phyloP scores from a whole-genome alignment of 2,888 invertebrate genomes.

The Ennomos erosarius region DNA sequence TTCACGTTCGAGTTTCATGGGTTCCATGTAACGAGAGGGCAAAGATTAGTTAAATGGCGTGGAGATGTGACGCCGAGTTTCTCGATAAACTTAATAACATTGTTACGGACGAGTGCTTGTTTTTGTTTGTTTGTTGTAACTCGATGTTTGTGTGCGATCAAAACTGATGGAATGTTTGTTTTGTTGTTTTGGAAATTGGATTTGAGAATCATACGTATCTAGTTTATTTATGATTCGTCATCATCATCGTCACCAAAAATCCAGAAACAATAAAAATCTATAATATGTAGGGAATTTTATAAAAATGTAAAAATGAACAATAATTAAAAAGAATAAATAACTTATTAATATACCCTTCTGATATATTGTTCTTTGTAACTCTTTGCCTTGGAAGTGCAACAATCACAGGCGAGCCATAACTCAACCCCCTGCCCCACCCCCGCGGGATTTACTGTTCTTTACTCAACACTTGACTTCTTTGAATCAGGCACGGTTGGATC shows the following conservation, averaged over 20 bases:
- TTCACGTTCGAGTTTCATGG: constrained; percentile 54
- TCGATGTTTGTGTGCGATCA: too few species aligned
- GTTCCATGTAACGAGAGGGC: constrained; percentile 38
- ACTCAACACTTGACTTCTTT: constrained; percentile 54
- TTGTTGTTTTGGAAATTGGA: not conserved
- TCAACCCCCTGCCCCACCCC: constrained; percentile 49
- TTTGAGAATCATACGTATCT: too few species aligned
- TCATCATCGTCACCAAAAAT: too few species aligned
- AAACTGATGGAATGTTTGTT: constrained; percentile 4
- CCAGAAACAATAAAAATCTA: too few species aligned
- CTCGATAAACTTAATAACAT: constrained; percentile 28
- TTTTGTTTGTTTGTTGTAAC: constrained; percentile 3
- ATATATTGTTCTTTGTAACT: constrained; percentile 18
- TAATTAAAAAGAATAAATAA: too few species aligned
- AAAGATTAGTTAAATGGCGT: constrained; percentile 42
- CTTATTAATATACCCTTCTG: not conserved
- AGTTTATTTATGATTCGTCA: too few species aligned
- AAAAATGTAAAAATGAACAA: too few species aligned
- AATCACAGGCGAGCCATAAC: constrained; percentile 58
- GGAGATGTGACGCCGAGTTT: constrained; percentile 32
- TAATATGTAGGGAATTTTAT: too few species aligned
- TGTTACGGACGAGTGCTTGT: constrained; percentile 8
- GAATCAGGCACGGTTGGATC: constrained; percentile 11
- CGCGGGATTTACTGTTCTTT: constrained; percentile 58
- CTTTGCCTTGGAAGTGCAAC: constrained; percentile 54